These are phyloP conservation scores for Chrysomallon squamiferum DNA, from an alignment of 1,140 invertebrate genomes.

Conservation along the genomic window DNA sequence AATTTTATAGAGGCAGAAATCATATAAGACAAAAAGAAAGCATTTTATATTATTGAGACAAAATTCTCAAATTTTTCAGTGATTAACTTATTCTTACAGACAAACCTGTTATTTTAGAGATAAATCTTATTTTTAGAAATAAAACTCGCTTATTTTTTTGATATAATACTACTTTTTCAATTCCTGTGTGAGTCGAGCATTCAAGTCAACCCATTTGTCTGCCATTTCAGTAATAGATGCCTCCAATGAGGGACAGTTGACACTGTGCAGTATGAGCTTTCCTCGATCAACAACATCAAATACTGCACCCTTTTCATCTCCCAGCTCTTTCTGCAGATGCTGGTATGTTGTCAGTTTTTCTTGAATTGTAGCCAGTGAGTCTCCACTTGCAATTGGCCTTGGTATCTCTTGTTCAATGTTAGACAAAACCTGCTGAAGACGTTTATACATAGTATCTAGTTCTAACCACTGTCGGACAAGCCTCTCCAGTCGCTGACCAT, in stretches of 20 bases:
- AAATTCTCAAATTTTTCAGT: too few relatives aligned
- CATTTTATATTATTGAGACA: too few relatives aligned
- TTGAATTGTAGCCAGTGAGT: constrained; percentile 44
- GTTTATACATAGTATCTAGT: constrained; percentile 40
- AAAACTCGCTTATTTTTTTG: too few relatives aligned
- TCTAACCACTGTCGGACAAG: constrained; percentile 52
- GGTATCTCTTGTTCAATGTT: constrained; percentile 46
- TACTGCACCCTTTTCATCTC: constrained; percentile 50
- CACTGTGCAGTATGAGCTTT: constrained; percentile 50
- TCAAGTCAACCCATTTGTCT: constrained; percentile 55
- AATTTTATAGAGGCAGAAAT: too few relatives aligned
- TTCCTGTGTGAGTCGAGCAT: constrained; percentile 41
- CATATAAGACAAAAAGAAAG: too few relatives aligned
- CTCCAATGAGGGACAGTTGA: constrained; percentile 53
- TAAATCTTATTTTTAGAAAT: too few relatives aligned
- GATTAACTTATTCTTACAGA: too few relatives aligned
- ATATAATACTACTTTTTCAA: constrained; percentile 57
- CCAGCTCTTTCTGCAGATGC: constrained; percentile 46
- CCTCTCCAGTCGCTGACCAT: constrained; percentile 54
- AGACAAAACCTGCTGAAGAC: constrained; percentile 34
- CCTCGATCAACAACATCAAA: constrained; percentile 57
- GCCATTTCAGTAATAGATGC: constrained; percentile 45
- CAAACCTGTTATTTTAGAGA: too few relatives aligned
- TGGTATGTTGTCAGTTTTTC: constrained; percentile 46
- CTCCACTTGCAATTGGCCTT: constrained; percentile 35